These are phyloP conservation scores for Microcebus griseorufus DNA, from an alignment of 2,113 vertebrate genomes.

Conservation along the genomic window DNA sequence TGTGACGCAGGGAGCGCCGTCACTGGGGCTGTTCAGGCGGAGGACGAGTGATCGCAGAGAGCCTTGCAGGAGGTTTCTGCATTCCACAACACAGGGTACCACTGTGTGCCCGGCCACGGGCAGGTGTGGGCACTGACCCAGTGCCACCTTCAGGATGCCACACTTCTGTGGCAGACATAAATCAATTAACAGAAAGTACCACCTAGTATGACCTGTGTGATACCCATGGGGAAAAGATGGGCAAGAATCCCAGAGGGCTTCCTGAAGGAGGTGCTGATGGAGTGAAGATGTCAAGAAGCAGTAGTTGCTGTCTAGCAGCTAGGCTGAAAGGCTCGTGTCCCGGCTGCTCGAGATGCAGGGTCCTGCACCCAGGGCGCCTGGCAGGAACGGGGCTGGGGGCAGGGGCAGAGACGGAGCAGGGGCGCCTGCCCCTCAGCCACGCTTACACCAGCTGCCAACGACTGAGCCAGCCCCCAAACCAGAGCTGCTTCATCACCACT, in stretches of 20 bases:
- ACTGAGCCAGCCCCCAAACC: background rate
- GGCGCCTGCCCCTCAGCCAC: accelerated
- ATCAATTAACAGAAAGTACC: background rate
- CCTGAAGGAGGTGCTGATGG: background rate
- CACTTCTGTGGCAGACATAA: background rate
- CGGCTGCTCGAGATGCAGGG: background rate
- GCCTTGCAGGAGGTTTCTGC: background rate
- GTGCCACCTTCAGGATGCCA: background rate
- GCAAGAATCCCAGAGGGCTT: background rate
- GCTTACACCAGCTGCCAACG: too few species aligned
- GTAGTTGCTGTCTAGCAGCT: background rate
- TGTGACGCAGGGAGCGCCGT: background rate
- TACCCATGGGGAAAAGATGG: background rate
- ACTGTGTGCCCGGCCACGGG: background rate
- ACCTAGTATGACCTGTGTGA: accelerated
- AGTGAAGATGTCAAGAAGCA: background rate
- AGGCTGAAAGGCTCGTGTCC: accelerated
- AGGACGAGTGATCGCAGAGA: background rate
- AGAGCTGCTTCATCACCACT: background rate
- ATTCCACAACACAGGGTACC: background rate
- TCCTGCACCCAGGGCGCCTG: background rate
- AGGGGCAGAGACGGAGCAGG: too few species aligned
- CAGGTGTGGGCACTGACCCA: background rate
- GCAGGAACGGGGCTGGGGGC: accelerated
- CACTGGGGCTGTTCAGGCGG: background rate